A percentile compares a stretch with the other conserved stretches of the same genome.
phyloP scores from a whole-genome alignment of 2,797 vertebrate species.

The Gallirallus australis region DNA sequence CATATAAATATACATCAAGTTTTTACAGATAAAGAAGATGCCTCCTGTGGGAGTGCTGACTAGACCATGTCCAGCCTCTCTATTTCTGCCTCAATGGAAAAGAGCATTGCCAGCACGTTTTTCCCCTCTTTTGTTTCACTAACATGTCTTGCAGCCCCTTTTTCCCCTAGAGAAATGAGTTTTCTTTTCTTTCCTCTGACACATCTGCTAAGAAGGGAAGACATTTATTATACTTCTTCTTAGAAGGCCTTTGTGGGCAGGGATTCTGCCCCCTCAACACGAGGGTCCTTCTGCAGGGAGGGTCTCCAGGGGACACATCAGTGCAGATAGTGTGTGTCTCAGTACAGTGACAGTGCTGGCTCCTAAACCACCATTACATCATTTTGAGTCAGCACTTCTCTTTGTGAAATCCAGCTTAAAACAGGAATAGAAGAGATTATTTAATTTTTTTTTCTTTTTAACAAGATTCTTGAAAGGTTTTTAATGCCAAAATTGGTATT shows the following conservation, averaged over 20 bases:
- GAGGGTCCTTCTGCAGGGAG: neutral
- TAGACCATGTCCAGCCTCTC: accelerated
- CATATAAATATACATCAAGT: neutral
- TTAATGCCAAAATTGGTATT: neutral
- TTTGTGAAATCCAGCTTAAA: neutral
- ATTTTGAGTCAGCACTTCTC: neutral
- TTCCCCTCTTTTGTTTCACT: neutral
- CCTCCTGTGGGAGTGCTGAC: neutral
- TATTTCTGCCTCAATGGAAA: neutral
- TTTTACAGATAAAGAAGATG: neutral
- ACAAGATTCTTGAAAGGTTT: neutral
- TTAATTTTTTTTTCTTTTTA: neutral
- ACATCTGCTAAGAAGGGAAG: neutral
- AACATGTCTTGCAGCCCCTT: neutral
- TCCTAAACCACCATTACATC: neutral
- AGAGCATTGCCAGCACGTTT: neutral
- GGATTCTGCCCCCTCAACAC: neutral
- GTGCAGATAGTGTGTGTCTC: neutral
- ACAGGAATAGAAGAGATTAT: neutral
- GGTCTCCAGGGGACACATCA: neutral
- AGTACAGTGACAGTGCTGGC: accelerated
- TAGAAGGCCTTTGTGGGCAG: neutral
- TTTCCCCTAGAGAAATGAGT: neutral
- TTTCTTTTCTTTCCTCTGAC: neutral
- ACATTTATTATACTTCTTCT: neutral